Evolutionary conservation across 2,113 vertebrate genomes (phyloP).

Genomic region (Petromus typicus): DNA sequence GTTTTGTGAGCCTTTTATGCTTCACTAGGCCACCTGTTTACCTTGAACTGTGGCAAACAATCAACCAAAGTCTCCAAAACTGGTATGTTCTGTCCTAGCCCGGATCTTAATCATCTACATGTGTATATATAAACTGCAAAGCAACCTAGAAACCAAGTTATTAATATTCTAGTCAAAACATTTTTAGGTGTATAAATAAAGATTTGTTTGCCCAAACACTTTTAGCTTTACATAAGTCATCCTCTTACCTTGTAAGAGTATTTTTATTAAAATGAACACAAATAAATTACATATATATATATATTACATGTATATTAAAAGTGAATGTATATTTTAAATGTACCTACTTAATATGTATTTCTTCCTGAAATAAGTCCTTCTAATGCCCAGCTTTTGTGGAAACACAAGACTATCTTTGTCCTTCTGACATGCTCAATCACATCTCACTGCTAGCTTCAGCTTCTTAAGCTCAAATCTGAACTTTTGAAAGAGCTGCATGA

Average conservation of each 20-base stretch:
- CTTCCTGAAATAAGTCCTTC: conserved; percentile 33
- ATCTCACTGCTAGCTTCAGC: conserved; percentile 9
- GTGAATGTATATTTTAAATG: not conserved
- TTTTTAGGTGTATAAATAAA: conserved; percentile 44
- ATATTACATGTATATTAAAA: not conserved
- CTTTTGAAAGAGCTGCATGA: conserved; percentile 31
- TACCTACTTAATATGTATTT: not conserved
- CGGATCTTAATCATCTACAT: not conserved
- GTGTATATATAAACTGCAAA: not conserved
- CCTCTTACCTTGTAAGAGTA: not conserved
- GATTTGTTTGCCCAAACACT: not conserved
- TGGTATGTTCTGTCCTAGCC: conserved; percentile 38
- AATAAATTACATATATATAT: not conserved
- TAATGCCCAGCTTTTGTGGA: not conserved
- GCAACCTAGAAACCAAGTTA: conserved; percentile 21
- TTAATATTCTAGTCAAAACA: conserved; percentile 15
- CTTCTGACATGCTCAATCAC: conserved; percentile 12
- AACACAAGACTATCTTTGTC: conserved; percentile 36
- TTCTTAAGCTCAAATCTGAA: conserved; percentile 56
- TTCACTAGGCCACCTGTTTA: conserved; percentile 84
- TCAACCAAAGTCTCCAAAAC: conserved; percentile 72
- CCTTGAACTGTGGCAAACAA: conserved; percentile 77
- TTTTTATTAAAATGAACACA: conserved; percentile 52
- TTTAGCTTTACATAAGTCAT: conserved; percentile 8
- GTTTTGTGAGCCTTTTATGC: conserved; percentile 84